Evolutionary conservation across 2,888 invertebrate species (phyloP), one percentile per base, ranked within the genome.

Genomic region (Cheilosia grossa): DNA sequence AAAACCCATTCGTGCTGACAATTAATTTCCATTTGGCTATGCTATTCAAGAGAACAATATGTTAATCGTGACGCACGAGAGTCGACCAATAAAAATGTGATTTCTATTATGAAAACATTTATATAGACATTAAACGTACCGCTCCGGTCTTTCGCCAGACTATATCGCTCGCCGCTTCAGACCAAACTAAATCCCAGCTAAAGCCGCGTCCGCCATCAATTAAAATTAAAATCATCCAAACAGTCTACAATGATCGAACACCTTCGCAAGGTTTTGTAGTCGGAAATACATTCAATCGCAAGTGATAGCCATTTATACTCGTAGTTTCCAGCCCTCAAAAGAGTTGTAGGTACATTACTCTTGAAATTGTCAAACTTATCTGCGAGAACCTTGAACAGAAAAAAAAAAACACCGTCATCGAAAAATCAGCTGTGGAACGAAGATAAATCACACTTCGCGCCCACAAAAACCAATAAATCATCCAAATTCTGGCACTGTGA

Each of bases 391-490:
- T 17, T 44, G 6, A 53, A 63, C 10, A 19, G 3, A 24, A 21
- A 24, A 54, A 59, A 24, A 6, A 56, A 56, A 21, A 19, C 24
- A 17, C 51, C 24, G 27, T 33, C 44, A 51, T 30, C 47, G 27
- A 56, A 63, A 59, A 66, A 53, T 66, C 67, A 44, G 70, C 47
- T 59, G 47, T 33, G 30, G 61, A 67, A 78, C 66, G 64, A 74
- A 64, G 74, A 83, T 79, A 83, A 79, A 83, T 83, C 73, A 82
- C 73, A 79, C 53, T 64, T 53, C 37, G 58, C 44, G 19, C 69
- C 24, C 9, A 9, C 37, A 44, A 64, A 79, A 69, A 47, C 53
- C 64, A 83, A 83, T 83, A 79, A 83, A 79, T 83, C 79, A 83
- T 83, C 27, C 17, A 42, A 61, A 61, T 77, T 77, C 67, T 67